Evolutionary conservation across 2,888 invertebrate genomes (phyloP).

Genomic region (Masnerella sp.): DNA sequence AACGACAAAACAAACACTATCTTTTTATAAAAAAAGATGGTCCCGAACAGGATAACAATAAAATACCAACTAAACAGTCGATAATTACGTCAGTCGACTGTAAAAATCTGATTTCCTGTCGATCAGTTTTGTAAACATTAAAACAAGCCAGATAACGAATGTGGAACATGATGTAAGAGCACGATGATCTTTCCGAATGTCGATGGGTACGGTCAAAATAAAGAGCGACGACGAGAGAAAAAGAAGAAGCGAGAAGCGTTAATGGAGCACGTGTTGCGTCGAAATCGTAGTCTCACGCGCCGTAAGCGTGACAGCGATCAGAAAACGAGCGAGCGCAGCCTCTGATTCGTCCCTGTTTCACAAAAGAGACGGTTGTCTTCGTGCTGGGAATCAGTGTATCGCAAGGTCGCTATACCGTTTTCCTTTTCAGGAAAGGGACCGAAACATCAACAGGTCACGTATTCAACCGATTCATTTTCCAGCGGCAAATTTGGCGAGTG

Average conservation of each 20-base stretch:
- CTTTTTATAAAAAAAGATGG: too few species aligned
- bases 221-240: background rate
- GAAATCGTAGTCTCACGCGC: constrained; percentile 36
- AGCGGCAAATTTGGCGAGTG: too few species aligned
- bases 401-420: constrained; percentile 38
- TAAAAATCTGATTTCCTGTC: too few species aligned
- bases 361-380: constrained; percentile 11
- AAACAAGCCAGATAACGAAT: constrained; percentile 2
- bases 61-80: too few species aligned
- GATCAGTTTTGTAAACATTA: background rate
- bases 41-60: too few species aligned
- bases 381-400: constrained; percentile 11
- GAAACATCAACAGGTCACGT: constrained; percentile 5
- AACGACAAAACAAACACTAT: too few species aligned
- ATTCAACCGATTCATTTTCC: too few species aligned
- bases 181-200: constrained; percentile 15
- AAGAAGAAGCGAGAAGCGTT: constrained; percentile 2
- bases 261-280: constrained; percentile 33
- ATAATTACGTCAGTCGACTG: too few species aligned
- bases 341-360: constrained; percentile 35
- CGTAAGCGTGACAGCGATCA: constrained; percentile 49
- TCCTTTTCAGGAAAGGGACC: constrained; percentile 36
- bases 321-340: constrained; percentile 24
- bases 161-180: constrained; percentile 7
- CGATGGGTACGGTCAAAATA: constrained; percentile 1